These are phyloP conservation scores for Drosophila incognita DNA, from an alignment of 2,888 invertebrate species.

Conservation along the genomic window DNA sequence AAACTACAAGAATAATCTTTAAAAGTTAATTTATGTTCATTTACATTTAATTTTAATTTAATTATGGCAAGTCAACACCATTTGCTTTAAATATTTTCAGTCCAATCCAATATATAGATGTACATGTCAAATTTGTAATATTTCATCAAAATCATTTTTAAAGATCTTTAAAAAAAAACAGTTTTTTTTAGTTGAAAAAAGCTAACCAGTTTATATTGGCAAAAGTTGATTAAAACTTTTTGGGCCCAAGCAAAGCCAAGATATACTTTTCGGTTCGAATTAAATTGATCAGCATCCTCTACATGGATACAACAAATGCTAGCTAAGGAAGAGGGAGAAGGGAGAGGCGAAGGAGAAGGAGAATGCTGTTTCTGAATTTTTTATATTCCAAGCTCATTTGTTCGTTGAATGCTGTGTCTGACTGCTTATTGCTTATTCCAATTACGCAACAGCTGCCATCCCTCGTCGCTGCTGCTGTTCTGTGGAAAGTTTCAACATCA, in stretches of 20 bases:
- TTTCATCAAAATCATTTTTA: background rate
- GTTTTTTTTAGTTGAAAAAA: background rate
- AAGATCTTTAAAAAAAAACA: background rate
- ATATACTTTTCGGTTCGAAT: background rate
- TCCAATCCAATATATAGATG: background rate
- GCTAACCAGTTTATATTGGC: background rate
- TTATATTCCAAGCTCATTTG: background rate
- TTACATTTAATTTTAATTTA: too few species aligned
- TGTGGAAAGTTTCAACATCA: conserved; percentile 26
- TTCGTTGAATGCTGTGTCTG: conserved; percentile 3
- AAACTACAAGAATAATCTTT: background rate
- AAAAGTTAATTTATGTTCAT: too few species aligned
- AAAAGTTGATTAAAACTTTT: background rate
- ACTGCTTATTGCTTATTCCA: conserved; percentile 20
- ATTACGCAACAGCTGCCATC: conserved; percentile 1
- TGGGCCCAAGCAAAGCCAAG: background rate
- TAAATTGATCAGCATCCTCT: background rate
- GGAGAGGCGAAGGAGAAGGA: too few species aligned
- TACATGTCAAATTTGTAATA: too few species aligned
- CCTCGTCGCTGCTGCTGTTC: background rate
- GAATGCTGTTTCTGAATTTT: background rate
- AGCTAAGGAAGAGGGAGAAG: background rate
- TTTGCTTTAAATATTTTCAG: background rate
- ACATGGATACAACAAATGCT: background rate
- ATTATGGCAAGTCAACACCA: too few species aligned